These are phyloP conservation scores for Cremastinae sp. DNA, from an alignment of 2,888 invertebrate species.

Conservation along the genomic window DNA sequence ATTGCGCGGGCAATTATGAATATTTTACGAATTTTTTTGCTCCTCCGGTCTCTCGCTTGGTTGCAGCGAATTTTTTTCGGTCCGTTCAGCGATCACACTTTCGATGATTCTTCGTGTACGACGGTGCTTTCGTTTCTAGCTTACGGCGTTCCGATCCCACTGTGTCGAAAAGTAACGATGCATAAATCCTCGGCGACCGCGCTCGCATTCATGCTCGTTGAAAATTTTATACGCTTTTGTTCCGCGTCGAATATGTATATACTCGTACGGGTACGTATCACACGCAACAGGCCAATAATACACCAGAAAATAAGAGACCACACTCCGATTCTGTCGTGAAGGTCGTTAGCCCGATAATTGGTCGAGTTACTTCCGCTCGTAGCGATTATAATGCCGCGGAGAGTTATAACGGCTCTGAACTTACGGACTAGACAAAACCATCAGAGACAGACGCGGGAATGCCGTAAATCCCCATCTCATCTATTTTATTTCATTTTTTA, in stretches of 20 bases:
- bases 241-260: slow-evolving; percentile 1
- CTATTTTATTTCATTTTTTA: too few relatives aligned
- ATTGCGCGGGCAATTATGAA: slow-evolving; percentile 47
- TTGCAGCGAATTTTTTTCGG: neutral
- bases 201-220: slow-evolving; percentile 39
- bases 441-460: slow-evolving; percentile 1
- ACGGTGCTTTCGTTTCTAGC: slow-evolving; percentile 16
- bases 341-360: slow-evolving; percentile 54
- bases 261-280: slow-evolving; percentile 13
- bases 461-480: neutral
- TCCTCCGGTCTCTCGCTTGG: neutral
- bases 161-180: slow-evolving; percentile 56
- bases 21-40: slow-evolving; percentile 27
- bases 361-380: slow-evolving; percentile 33
- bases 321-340: slow-evolving; percentile 54
- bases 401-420: slow-evolving; percentile 28
- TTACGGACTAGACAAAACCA: slow-evolving; percentile 1
- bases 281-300: slow-evolving; percentile 45
- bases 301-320: slow-evolving; percentile 41
- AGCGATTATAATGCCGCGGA: slow-evolving; percentile 41
- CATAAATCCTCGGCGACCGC: slow-evolving; percentile 52
- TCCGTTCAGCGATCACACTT: too few relatives aligned
- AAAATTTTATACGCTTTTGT: slow-evolving; percentile 30
- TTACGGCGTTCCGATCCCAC: slow-evolving; percentile 35
- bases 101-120: neutral